Evolutionary conservation across 1,140 invertebrate species (phyloP).

Genomic region (Bilobella aurantiaca): DNA sequence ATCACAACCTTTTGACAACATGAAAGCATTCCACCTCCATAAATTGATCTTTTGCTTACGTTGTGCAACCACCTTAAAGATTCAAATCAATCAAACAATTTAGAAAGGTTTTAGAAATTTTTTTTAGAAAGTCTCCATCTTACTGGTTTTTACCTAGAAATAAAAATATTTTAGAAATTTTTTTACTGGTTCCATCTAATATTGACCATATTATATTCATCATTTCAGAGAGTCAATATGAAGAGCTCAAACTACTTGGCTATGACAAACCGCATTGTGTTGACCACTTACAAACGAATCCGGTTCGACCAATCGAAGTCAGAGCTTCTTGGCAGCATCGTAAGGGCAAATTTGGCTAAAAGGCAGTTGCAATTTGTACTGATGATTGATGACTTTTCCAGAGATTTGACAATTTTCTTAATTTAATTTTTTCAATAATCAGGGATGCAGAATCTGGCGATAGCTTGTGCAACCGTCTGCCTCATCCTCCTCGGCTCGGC

Average conservation of each 20-base stretch:
- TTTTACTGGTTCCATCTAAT: background rate
- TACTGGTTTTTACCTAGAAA: background rate
- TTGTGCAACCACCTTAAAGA: too few relatives aligned
- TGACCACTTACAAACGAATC: conserved; percentile 27
- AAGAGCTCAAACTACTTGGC: conserved; percentile 19
- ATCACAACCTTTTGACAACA: too few relatives aligned
- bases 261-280: conserved; percentile 27
- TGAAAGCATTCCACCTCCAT: too few relatives aligned
- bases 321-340: conserved; percentile 31
- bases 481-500: conserved; percentile 72
- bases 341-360: conserved; percentile 16
- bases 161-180: background rate
- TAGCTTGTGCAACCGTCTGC: conserved; percentile 79
- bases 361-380: too few relatives aligned
- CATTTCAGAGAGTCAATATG: conserved; percentile 28
- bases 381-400: background rate
- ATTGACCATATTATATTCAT: background rate
- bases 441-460: conserved; percentile 89
- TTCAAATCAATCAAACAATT: too few relatives aligned
- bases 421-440: conserved; percentile 45
- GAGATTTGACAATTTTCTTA: background rate
- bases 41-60: too few relatives aligned
- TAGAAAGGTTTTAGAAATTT: too few relatives aligned
- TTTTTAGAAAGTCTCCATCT: background rate
- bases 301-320: conserved; percentile 14